Conservation (phyloP, 1,140 invertebrate genomes). For the Hylaeus volcanicus region DNA sequence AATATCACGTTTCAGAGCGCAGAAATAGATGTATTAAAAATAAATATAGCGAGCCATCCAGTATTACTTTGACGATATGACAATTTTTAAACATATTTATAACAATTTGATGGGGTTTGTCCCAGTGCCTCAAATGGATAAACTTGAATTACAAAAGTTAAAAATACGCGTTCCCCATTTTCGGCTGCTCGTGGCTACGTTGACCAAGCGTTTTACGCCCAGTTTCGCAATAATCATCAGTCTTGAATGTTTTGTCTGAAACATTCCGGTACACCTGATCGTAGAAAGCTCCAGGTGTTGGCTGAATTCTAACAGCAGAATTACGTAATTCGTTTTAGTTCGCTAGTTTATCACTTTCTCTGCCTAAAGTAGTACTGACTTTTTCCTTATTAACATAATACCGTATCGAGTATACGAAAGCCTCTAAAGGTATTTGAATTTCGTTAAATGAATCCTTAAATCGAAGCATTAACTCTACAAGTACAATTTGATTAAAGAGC, state of each 20-base stretch:
- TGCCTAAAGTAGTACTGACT: constrained; percentile 8
- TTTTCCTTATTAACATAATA: constrained; percentile 13
- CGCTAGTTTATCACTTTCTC: not conserved
- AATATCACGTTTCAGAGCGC: no score
- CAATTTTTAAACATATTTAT: no score
- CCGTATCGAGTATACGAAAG: constrained; percentile 6
- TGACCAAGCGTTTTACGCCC: no score
- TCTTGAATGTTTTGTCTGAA: not conserved
- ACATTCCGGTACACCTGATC: not conserved
- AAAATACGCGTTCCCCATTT: no score
- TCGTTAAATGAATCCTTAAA: constrained; percentile 1
- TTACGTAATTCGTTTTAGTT: not conserved
- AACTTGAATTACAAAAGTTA: no score
- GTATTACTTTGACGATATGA: no score
- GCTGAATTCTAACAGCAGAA: not conserved
- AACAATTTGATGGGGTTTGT: no score
- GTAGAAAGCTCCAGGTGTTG: constrained; percentile 2
- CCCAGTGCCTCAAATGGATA: no score
- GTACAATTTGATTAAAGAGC: constrained; percentile 30
- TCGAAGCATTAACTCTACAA: not conserved
- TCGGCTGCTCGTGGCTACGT: no score
- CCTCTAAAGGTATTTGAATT: constrained; percentile 17
- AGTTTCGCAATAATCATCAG: no score
- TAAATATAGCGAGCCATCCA: no score
- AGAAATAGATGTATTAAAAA: no score